Percentiles rank a stretch among this genome's conserved stretches.
Conservation (phyloP, 2,888 invertebrate species). For the Stegophylla sp. region DNA sequence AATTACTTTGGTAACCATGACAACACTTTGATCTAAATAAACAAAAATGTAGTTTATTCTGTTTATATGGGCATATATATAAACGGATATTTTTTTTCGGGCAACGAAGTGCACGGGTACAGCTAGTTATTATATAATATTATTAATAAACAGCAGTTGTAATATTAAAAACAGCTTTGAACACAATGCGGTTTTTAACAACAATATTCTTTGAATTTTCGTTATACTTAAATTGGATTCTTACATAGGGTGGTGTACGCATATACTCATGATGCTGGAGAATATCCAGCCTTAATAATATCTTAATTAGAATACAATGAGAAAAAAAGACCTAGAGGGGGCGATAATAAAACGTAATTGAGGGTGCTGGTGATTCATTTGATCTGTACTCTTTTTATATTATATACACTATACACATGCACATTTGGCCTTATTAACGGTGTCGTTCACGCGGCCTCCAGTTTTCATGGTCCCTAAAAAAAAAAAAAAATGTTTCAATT, state of each 20-base stretch:
- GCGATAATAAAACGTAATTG: slow-evolving; percentile 58
- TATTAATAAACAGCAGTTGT: too few relatives aligned
- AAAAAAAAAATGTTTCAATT: slow-evolving; percentile 49
- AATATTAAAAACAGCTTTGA: too few relatives aligned
- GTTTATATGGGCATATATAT: too few relatives aligned
- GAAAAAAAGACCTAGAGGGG: slow-evolving; percentile 46
- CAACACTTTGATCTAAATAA: too few relatives aligned
- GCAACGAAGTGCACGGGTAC: too few relatives aligned
- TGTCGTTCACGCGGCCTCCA: slow-evolving; percentile 51
- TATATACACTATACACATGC: slow-evolving; percentile 8
- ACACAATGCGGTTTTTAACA: neutral
- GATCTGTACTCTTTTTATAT: slow-evolving; percentile 48
- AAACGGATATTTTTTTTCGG: too few relatives aligned
- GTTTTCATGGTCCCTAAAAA: slow-evolving; percentile 46
- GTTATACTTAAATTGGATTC: neutral
- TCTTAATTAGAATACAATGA: slow-evolving; percentile 59
- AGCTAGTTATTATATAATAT: too few relatives aligned
- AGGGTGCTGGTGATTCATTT: slow-evolving; percentile 59
- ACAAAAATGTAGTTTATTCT: too few relatives aligned
- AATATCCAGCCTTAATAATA: slow-evolving; percentile 35
- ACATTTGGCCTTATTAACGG: slow-evolving; percentile 57
- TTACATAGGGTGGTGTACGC: neutral
- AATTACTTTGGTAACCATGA: too few relatives aligned
- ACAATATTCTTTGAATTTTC: neutral
- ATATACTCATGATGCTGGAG: slow-evolving; percentile 23